Percentiles rank a stretch among this genome's conserved stretches.
Evolutionary conservation across 2,797 vertebrate genomes (phyloP).

Genomic region (Clarias pachynema): DNA sequence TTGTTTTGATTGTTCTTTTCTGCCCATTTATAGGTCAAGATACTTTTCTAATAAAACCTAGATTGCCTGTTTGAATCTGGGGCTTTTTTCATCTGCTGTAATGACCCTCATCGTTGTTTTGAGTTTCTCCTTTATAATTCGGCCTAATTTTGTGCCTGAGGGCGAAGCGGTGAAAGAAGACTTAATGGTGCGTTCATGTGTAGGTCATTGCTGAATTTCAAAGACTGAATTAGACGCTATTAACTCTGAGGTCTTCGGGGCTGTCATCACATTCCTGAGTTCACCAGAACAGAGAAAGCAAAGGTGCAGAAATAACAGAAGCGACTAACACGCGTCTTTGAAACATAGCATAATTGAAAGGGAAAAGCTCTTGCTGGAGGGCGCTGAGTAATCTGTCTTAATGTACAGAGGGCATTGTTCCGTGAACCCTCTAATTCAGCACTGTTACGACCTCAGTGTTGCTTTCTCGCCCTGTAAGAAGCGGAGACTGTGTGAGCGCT

Average conservation of each 20-base stretch:
- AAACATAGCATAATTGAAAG: conserved; percentile 58
- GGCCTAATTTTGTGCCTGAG: conserved; percentile 54
- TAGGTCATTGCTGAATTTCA: conserved; percentile 67
- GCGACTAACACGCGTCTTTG: conserved; percentile 35
- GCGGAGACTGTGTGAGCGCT: background rate
- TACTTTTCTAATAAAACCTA: conserved; percentile 8
- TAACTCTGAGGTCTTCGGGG: conserved; percentile 63
- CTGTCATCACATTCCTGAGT: conserved; percentile 21
- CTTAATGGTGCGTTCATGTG: conserved; percentile 71
- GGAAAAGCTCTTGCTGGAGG: conserved; percentile 68
- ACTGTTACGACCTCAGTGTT: background rate
- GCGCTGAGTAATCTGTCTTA: conserved; percentile 70
- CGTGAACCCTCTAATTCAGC: conserved; percentile 58
- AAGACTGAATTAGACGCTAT: conserved; percentile 68
- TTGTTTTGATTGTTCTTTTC: background rate
- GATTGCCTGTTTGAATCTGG: background rate
- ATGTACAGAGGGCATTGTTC: conserved; percentile 62
- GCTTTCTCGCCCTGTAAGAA: conserved; percentile 14
- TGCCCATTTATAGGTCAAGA: background rate
- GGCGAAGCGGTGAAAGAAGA: conserved; percentile 62
- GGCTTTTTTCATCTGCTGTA: conserved; percentile 2
- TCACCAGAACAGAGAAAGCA: conserved; percentile 30
- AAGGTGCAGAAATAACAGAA: conserved; percentile 44
- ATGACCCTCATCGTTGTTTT: conserved; percentile 59
- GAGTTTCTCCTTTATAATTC: conserved; percentile 15